phyloP scores from a whole-genome alignment of 2,797 vertebrate genomes.

The Enoplosus armatus region DNA sequence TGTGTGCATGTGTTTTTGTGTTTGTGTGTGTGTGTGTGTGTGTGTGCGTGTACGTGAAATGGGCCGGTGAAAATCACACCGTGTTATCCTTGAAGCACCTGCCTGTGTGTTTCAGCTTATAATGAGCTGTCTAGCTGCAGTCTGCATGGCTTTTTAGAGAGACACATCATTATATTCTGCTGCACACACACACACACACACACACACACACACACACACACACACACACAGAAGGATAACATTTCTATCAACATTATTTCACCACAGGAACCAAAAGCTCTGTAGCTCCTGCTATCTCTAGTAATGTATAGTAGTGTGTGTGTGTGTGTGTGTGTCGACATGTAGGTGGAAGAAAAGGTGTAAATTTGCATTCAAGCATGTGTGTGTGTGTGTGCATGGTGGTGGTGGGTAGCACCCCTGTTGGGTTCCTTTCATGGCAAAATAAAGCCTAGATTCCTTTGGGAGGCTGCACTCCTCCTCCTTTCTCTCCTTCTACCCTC shows the following conservation, averaged over 20 bases:
- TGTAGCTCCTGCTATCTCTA: constrained; percentile 24
- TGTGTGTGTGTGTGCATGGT: constrained; percentile 34
- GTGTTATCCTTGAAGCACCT: constrained; percentile 81
- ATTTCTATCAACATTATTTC: constrained; percentile 48
- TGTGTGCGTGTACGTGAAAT: constrained; percentile 67
- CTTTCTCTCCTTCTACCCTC: constrained; percentile 26
- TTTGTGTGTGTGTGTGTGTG: constrained; percentile 40
- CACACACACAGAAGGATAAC: constrained; percentile 4
- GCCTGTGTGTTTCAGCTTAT: constrained; percentile 77
- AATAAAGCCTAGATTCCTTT: constrained; percentile 83
- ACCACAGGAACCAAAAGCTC: constrained; percentile 41
- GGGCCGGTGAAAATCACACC: constrained; percentile 70
- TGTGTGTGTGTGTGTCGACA: constrained; percentile 45
- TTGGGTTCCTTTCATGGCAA: constrained; percentile 73
- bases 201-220: constrained; percentile 34
- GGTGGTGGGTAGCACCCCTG: constrained; percentile 48
- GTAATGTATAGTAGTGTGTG: constrained; percentile 35
- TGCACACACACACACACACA: constrained; percentile 16
- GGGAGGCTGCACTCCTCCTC: constrained; percentile 73
- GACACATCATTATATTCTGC: constrained; percentile 73
- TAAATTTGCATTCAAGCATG: constrained; percentile 36
- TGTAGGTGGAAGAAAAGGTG: constrained; percentile 51
- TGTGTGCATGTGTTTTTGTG: constrained; percentile 38
- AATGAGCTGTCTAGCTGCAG: constrained; percentile 82
- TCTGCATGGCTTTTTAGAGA: constrained; percentile 65